Percentiles rank a stretch among this genome's conserved stretches.
phyloP scores from a whole-genome alignment of 1,140 invertebrate genomes.

The Drosophila teissieri region DNA sequence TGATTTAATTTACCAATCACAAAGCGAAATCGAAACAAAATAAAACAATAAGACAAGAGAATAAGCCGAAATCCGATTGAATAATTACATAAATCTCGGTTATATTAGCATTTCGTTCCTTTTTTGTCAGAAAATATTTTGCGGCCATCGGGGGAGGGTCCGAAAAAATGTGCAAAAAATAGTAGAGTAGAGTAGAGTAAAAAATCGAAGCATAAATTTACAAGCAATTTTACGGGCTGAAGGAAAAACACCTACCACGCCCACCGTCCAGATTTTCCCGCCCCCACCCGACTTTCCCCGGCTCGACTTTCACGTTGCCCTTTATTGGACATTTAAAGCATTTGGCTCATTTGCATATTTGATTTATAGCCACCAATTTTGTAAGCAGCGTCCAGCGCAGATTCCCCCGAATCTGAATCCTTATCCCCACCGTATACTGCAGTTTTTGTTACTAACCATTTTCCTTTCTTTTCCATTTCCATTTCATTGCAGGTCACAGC shows the following conservation, averaged over 20 bases:
- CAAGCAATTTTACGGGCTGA: conserved; percentile 62
- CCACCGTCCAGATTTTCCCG: conserved; percentile 46
- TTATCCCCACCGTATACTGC: conserved; percentile 22
- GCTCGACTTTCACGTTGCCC: conserved; percentile 42
- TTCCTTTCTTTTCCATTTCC: conserved; percentile 85
- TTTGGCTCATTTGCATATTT: conserved; percentile 80
- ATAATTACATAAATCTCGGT: conserved; percentile 79
- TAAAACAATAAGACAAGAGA: conserved; percentile 31
- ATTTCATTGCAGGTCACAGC: conserved; percentile 84
- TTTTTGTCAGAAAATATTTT: conserved; percentile 54
- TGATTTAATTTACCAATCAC: conserved; percentile 64
- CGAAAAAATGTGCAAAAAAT: conserved; percentile 24
- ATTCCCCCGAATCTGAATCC: conserved; percentile 4
- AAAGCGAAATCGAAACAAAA: conserved; percentile 25
- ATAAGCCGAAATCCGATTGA: conserved; percentile 70
- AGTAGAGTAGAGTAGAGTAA: conserved; percentile 17
- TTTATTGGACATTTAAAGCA: conserved; percentile 83
- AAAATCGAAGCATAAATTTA: conserved; percentile 82
- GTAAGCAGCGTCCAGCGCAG: conserved; percentile 54
- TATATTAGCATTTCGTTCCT: conserved; percentile 68
- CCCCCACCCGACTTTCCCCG: background rate
- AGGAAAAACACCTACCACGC: conserved; percentile 37
- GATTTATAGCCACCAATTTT: conserved; percentile 76
- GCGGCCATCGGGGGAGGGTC: conserved; percentile 7
- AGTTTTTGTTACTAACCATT: conserved; percentile 40